Evolutionary conservation across 92 coral and sea anemone species (phyloP), one percentile per base, ranked within the genome.

Genomic region (Paramuricea clavata): DNA sequence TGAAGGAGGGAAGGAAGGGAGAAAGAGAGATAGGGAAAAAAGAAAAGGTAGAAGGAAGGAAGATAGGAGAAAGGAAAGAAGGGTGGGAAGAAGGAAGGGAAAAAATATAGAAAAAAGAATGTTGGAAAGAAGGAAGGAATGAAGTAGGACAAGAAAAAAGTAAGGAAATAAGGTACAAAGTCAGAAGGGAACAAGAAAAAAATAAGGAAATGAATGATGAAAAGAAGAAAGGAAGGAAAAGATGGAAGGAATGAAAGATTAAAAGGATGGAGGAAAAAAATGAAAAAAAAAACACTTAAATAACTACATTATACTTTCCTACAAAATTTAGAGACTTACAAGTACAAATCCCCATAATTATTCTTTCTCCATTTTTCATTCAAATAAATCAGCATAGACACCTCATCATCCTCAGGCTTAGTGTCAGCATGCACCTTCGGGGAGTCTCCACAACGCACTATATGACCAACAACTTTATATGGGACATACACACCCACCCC

Each of bases 281-380:
- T 52, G 13, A 47, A 5, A 2, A 47, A 12, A 47, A 47, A 43
- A 28, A 2, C 41, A 39, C n/a, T 47, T 22, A 41, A 67, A 11
- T 59, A 12, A n/a, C n/a, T n/a, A n/a, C n/a, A n/a, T n/a, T n/a
- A n/a, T n/a, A n/a, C n/a, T n/a, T n/a, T n/a, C n/a, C n/a, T n/a
- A n/a, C n/a, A n/a, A n/a, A n/a, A 30, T 30, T 12, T 12, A 35
- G 10, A 56, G 27, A 94, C 99, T 85, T 90, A 97, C 99, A 97
- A 44, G 81, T 94, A 97, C n/a, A 97, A 76, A 34, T 97, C 99
- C 26, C 99, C 99, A 83, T 97, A 94, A 83, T 92, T 93, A 84
- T 97, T 94, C 49, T 94, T 97, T 64, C 92, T 64, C 98, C 97
- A 97, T 10, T 74, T 88, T 41, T 82, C 68, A 88, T 91, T 93